Conservation (phyloP, 2,888 invertebrate genomes). For the Tetranychus piercei region DNA sequence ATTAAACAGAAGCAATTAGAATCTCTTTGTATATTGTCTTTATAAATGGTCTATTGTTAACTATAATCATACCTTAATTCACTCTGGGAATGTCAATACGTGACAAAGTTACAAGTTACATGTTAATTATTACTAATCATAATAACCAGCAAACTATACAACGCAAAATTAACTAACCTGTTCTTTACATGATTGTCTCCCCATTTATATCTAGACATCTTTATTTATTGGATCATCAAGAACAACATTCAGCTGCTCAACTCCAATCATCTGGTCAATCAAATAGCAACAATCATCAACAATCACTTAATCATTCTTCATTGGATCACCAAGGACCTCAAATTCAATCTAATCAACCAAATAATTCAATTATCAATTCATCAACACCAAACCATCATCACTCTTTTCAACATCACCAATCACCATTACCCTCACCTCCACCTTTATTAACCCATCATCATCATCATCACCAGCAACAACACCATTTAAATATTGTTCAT, state of each 20-base stretch:
- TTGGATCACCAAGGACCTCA: not conserved
- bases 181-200: not conserved
- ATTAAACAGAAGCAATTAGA: not conserved
- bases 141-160: not conserved
- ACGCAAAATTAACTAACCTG: not conserved
- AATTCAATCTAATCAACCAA: not conserved
- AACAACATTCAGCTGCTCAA: not conserved
- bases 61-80: not conserved
- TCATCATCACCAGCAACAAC: not conserved
- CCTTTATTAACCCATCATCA: not conserved
- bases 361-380: not conserved
- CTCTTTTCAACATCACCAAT: not conserved
- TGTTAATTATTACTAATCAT: not conserved
- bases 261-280: not conserved
- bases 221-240: not conserved
- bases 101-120: not conserved
- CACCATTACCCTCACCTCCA: not conserved
- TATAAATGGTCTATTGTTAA: no score
- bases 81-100: slow-evolving; percentile 1
- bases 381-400: not conserved
- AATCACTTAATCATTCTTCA: not conserved
- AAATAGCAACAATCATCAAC: not conserved
- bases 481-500: not conserved
- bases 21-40: not conserved
- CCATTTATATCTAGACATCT: not conserved